These are phyloP conservation scores for Drosophila gunungcola DNA, from an alignment of 1,140 invertebrate genomes.

Conservation along the genomic window DNA sequence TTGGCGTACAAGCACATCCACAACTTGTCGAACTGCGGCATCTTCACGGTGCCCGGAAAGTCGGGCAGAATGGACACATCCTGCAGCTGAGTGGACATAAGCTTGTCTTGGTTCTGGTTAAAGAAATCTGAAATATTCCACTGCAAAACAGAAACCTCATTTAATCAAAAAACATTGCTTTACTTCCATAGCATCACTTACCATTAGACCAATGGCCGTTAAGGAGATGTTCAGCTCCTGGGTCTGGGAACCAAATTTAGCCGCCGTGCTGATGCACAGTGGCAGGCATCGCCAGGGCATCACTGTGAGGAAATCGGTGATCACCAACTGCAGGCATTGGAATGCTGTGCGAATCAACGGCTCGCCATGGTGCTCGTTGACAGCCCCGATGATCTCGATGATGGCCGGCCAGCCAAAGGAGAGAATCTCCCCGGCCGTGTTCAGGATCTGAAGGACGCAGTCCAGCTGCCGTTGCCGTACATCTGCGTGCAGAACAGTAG, in stretches of 20 bases:
- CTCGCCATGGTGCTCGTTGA: constrained; percentile 96
- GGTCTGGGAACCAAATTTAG: constrained; percentile 98
- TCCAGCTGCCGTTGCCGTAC: constrained; percentile 97
- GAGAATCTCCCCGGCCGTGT: constrained; percentile 95
- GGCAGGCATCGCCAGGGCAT: constrained; percentile 95
- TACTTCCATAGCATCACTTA: constrained; percentile 83
- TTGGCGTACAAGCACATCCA: constrained; percentile 98
- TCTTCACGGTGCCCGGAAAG: constrained; percentile 92
- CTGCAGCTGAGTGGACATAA: constrained; percentile 89
- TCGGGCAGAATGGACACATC: constrained; percentile 92
- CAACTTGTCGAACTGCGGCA: constrained; percentile 95
- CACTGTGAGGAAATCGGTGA: constrained; percentile 97
- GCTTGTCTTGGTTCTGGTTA: constrained; percentile 96
- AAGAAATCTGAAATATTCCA: constrained; percentile 99
- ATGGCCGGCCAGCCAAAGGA: constrained; percentile 97
- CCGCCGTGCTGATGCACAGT: constrained; percentile 96
- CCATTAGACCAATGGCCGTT: constrained; percentile 98
- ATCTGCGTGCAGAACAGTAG: constrained; percentile 94
- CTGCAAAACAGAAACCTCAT: constrained; percentile 85
- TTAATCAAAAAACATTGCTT: not conserved
- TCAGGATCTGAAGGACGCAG: constrained; percentile 96
- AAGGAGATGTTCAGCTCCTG: constrained; percentile 99
- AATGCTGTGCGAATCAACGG: constrained; percentile 96
- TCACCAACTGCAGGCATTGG: constrained; percentile 97
- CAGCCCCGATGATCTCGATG: constrained; percentile 96